Evolutionary conservation across 1,140 invertebrate species (phyloP).

Genomic region (Sarcophaga peregrina): DNA sequence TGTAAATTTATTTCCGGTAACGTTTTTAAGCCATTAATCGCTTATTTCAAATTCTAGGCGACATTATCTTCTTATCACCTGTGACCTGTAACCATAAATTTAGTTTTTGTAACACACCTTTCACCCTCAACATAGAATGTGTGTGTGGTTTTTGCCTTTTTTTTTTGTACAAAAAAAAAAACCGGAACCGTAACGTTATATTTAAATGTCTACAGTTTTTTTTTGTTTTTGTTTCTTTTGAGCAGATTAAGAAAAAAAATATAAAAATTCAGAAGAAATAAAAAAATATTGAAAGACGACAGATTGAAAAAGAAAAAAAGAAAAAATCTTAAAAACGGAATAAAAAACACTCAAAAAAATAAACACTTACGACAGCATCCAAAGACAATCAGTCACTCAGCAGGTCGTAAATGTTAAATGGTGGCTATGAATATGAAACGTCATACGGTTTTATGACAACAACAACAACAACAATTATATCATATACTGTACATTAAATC

Average conservation of each 20-base stretch:
- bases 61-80: too few relatives aligned
- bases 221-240: background rate
- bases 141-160: too few relatives aligned
- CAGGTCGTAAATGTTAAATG: conserved; percentile 24
- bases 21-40: too few relatives aligned
- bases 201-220: background rate
- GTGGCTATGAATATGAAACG: conserved; percentile 26
- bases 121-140: too few relatives aligned
- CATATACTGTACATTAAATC: too few relatives aligned
- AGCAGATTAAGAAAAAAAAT: too few relatives aligned
- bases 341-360: background rate
- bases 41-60: too few relatives aligned
- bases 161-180: background rate
- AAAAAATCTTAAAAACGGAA: background rate
- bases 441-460: conserved; percentile 9
- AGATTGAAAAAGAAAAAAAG: too few relatives aligned
- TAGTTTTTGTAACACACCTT: too few relatives aligned
- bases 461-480: background rate
- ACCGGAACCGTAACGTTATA: background rate
- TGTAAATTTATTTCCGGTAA: too few relatives aligned
- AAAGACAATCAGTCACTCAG: conserved; percentile 24
- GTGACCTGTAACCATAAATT: too few relatives aligned
- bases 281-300: background rate
- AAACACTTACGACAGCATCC: conserved; percentile 5
- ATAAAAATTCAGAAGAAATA: background rate